Conservation (phyloP, 2,888 invertebrate species). For the Crematogaster levior region DNA sequence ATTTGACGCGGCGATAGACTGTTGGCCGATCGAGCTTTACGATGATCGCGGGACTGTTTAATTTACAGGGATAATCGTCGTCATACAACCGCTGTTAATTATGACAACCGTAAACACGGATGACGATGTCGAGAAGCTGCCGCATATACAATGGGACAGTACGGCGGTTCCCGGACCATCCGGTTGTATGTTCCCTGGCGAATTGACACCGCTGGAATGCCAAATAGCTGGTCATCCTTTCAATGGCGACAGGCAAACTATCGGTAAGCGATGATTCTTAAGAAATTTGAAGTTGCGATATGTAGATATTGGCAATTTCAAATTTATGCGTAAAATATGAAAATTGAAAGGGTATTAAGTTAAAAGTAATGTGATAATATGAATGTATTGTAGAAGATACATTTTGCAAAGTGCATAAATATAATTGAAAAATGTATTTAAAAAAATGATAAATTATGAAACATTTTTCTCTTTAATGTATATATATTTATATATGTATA, state of each 20-base stretch:
- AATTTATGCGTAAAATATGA: too few relatives aligned
- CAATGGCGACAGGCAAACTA: constrained; percentile 86
- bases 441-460: neutral
- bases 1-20: neutral
- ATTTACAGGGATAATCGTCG: constrained; percentile 69
- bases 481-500: too few relatives aligned
- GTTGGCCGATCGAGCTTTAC: constrained; percentile 51
- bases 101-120: constrained; percentile 71
- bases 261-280: constrained; percentile 85
- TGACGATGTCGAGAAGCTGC: constrained; percentile 65
- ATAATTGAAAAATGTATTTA: neutral
- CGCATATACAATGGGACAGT: constrained; percentile 51
- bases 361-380: neutral
- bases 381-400: neutral
- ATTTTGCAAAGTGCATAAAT: neutral
- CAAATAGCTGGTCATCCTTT: constrained; percentile 90
- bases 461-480: neutral
- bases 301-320: too few relatives aligned
- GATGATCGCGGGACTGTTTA: constrained; percentile 64
- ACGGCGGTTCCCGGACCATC: constrained; percentile 47
- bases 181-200: constrained; percentile 78
- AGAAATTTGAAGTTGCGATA: neutral
- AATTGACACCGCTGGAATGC: constrained; percentile 86
- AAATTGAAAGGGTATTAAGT: neutral
- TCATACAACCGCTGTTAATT: constrained; percentile 55